Percentiles rank a stretch among this genome's conserved stretches.
Conservation (phyloP, 2,888 invertebrate genomes). For the Dysmachus trigonus region DNA sequence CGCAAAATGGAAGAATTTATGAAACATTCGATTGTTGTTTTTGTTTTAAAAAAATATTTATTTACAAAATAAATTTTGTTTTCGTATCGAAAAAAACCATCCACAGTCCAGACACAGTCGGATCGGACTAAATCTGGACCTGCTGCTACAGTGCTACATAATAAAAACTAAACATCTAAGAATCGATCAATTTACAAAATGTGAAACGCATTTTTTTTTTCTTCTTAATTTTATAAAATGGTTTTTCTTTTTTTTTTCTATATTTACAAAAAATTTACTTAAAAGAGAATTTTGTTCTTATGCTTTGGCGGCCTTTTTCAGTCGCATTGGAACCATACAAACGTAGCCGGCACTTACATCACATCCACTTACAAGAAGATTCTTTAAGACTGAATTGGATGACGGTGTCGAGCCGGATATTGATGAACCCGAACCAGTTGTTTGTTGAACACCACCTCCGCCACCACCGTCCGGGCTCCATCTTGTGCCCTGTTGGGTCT, state of each 20-base stretch:
- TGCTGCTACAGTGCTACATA: slow-evolving; percentile 7
- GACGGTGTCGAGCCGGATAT: slow-evolving; percentile 59
- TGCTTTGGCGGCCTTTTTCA: slow-evolving; percentile 65
- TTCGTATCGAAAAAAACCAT: background rate
- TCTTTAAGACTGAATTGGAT: slow-evolving; percentile 80
- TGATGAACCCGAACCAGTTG: slow-evolving; percentile 48
- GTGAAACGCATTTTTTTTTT: slow-evolving; percentile 48
- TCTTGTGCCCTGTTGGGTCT: slow-evolving; percentile 58
- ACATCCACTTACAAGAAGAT: slow-evolving; percentile 93
- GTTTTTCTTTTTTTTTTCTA: background rate
- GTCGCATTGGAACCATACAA: slow-evolving; percentile 79
- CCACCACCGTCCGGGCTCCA: slow-evolving; percentile 62
- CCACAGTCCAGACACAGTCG: background rate
- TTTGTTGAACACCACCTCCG: slow-evolving; percentile 54
- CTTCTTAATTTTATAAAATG: slow-evolving; percentile 1
- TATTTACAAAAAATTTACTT: slow-evolving; percentile 21
- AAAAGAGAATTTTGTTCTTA: slow-evolving; percentile 52
- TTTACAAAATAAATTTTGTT: slow-evolving; percentile 8
- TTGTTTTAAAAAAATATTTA: slow-evolving; percentile 13
- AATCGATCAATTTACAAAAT: slow-evolving; percentile 65
- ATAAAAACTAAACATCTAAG: slow-evolving; percentile 44
- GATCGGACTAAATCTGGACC: background rate
- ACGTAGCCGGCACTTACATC: slow-evolving; percentile 93
- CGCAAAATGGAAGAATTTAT: background rate
- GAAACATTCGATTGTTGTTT: background rate